Base-by-base conservation (phyloP, 1,140 invertebrate genomes). In the Papilio xuthus region DNA sequence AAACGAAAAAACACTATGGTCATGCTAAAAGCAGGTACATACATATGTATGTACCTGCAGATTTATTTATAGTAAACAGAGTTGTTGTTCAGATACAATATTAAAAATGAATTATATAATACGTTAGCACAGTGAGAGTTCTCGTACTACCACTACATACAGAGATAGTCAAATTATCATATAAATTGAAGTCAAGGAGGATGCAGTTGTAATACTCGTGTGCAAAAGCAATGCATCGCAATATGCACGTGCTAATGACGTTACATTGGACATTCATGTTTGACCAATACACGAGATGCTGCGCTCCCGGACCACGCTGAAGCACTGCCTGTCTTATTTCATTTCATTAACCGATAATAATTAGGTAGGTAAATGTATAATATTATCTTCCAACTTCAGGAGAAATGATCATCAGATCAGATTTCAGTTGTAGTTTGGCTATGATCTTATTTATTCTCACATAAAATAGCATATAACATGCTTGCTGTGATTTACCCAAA, bases 81-180 rank as follows among this genome's bases (percentile, higher is more conserved):
- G 32, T 37, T 37, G 32, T 37, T 37, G 32, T 37, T 37, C 32
- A 53, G 50, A n/a, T n/a, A 53, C 18, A 53, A 53, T 53, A 53
- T 53, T 53, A 53, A 53, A 53, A 53, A n/a, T 53, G 18, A 18
- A 53, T 53, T 53, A n/a, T n/a, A 53, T 53, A n/a, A n/a, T n/a
- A 53, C 2, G 8, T 2, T 60, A 60, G 10, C 10, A 13, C 26
- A 63, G 23, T 28, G 56, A 26, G 20, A 26, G 23, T 28, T 3
- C 60, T 12, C 3, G 26, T 18, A 12, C 56, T 28, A 2, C 20
- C 26, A 60, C 9, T 28, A 28, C 60, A 63, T 13, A 28, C 23
- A 26, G 60, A 28, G 23, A 63, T n/a, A 15, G 23, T 26, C 10
- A 63, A 63, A 63, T 63, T 63, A 63, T 63, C 60, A 63, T 63